A percentile compares a stretch with the other conserved stretches of the same genome.
phyloP scores from a whole-genome alignment of 1,140 invertebrate species.

The Caenorhabditis latens region DNA sequence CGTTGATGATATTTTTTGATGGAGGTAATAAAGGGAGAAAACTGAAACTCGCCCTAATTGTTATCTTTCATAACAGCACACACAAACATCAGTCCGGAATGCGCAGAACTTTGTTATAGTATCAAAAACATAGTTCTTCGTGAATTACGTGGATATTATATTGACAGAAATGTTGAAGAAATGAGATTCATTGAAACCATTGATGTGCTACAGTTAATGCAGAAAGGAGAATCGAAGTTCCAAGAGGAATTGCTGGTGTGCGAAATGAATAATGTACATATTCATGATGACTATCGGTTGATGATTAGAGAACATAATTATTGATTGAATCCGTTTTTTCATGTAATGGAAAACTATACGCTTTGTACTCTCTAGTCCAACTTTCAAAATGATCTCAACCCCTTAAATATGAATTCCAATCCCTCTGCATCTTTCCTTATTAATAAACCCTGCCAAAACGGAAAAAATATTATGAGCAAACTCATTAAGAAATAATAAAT shows the following conservation, averaged over 20 bases:
- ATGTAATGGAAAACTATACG: too few relatives aligned
- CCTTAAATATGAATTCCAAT: too few relatives aligned
- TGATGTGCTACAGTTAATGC: neutral
- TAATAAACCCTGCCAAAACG: too few relatives aligned
- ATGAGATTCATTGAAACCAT: slow-evolving; percentile 25
- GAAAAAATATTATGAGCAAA: too few relatives aligned
- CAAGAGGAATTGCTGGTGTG: neutral
- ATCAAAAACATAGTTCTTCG: neutral
- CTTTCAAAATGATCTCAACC: too few relatives aligned
- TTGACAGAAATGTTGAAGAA: neutral
- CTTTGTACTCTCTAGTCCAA: too few relatives aligned
- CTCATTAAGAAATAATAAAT: too few relatives aligned
- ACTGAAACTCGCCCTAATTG: too few relatives aligned
- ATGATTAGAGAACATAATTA: slow-evolving; percentile 8
- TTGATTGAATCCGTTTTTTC: neutral
- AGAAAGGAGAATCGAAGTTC: slow-evolving; percentile 7
- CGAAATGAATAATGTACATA: slow-evolving; percentile 23
- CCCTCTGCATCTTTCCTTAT: too few relatives aligned
- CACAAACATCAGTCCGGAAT: neutral
- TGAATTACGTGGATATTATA: neutral
- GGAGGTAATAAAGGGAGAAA: neutral
- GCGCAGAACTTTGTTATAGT: neutral
- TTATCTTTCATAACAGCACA: neutral
- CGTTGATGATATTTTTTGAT: neutral
- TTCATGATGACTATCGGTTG: slow-evolving; percentile 19